Conservation (phyloP, 2,113 vertebrate genomes). For the Chaetops frenatus region DNA sequence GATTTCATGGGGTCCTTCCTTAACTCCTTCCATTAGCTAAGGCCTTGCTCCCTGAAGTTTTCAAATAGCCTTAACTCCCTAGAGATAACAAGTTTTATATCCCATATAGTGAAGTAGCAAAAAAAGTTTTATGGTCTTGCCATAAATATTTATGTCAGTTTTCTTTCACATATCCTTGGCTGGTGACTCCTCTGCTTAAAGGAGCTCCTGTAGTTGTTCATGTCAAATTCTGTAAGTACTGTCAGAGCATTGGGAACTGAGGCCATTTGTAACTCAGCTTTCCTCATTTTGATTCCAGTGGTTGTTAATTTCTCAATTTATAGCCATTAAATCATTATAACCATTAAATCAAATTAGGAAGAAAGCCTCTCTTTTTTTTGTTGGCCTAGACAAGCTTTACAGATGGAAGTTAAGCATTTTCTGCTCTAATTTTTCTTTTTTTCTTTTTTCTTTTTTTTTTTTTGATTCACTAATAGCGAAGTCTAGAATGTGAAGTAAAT, state of each 20-base stretch:
- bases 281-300: neutral
- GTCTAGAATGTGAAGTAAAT: neutral
- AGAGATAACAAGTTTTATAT: neutral
- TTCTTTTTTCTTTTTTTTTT: neutral
- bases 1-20: constrained; percentile 4
- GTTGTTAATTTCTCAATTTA: neutral
- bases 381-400: neutral
- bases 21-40: neutral
- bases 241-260: neutral
- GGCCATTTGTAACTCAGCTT: neutral
- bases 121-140: neutral
- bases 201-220: neutral
- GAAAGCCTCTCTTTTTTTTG: neutral
- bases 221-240: neutral
- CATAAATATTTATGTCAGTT: neutral
- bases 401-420: neutral
- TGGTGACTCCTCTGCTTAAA: neutral
- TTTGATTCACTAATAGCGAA: neutral
- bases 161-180: neutral
- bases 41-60: neutral
- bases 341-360: constrained; percentile 17
- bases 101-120: neutral
- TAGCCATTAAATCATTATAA: neutral
- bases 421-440: neutral
- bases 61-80: neutral